Percentiles rank a stretch among this genome's conserved stretches.
phyloP scores from a whole-genome alignment of 2,888 invertebrate genomes.

The Cheilosia impressa region DNA sequence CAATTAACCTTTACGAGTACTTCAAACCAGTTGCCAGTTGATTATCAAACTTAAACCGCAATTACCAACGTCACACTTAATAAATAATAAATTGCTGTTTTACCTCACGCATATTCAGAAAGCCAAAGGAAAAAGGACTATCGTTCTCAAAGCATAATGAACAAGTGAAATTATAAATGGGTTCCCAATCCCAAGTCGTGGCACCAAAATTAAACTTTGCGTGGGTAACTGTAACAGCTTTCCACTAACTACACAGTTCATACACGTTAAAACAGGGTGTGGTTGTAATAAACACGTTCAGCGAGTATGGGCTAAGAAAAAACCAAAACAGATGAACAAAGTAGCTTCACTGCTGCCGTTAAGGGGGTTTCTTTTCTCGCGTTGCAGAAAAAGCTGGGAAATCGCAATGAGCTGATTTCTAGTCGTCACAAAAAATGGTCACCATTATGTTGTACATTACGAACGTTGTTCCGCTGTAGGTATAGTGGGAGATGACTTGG shows the following conservation, averaged over 20 bases:
- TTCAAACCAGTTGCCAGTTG: too few species aligned
- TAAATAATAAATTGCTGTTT: constrained; percentile 23
- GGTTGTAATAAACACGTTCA: neutral
- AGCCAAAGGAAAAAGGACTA: neutral
- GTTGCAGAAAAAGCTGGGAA: neutral
- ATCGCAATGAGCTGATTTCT: neutral
- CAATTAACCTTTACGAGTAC: too few species aligned
- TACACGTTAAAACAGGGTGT: neutral
- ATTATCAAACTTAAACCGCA: constrained; percentile 6
- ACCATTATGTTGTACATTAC: constrained; percentile 1
- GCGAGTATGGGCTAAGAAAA: neutral
- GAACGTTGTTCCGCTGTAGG: neutral
- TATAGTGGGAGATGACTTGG: neutral
- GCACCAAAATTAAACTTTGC: constrained; percentile 14
- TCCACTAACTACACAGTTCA: neutral
- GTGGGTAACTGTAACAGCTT: neutral
- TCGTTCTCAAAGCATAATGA: neutral
- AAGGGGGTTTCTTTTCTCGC: neutral
- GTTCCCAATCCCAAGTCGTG: neutral
- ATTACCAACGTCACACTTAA: constrained; percentile 2
- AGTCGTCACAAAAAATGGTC: neutral
- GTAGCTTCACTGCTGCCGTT: constrained; percentile 4
- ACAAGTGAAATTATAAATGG: neutral
- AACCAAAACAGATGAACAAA: neutral
- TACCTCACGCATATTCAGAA: neutral